Evolutionary conservation across 1,140 invertebrate genomes (phyloP).

Genomic region (Calliphora vicina): DNA sequence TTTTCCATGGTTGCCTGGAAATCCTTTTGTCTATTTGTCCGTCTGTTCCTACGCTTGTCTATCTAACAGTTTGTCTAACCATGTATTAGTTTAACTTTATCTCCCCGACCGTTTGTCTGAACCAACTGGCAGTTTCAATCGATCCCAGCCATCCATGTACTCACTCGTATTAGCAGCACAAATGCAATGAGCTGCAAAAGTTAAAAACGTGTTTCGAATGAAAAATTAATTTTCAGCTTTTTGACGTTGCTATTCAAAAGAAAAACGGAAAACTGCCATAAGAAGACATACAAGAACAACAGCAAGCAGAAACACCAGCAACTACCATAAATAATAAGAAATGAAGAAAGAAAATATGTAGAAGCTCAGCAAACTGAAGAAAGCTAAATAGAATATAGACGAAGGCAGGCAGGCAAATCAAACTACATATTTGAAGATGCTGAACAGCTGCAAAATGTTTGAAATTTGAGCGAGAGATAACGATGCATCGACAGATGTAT

Average conservation of each 20-base stretch:
- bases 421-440: not conserved
- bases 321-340: not conserved
- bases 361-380: not conserved
- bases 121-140: not conserved
- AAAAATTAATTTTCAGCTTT: conserved; percentile 14
- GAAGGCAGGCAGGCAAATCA: not conserved
- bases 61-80: not conserved
- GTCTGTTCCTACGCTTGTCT: not conserved
- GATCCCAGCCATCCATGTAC: not conserved
- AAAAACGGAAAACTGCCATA: not conserved
- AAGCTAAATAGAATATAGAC: not conserved
- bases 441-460: conserved; percentile 12
- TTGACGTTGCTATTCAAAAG: not conserved
- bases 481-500: conserved; percentile 8
- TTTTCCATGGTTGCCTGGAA: not conserved
- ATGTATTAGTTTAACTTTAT: not conserved
- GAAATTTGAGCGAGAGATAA: not conserved
- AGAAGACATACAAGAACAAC: not conserved
- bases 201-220: conserved; percentile 10
- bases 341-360: not conserved
- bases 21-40: not conserved
- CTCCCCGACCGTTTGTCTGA: not conserved
- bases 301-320: not conserved
- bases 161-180: not conserved
- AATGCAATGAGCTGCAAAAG: not conserved